Evolutionary conservation across 2,888 invertebrate genomes (phyloP).

Genomic region (Acronicta psi): DNA sequence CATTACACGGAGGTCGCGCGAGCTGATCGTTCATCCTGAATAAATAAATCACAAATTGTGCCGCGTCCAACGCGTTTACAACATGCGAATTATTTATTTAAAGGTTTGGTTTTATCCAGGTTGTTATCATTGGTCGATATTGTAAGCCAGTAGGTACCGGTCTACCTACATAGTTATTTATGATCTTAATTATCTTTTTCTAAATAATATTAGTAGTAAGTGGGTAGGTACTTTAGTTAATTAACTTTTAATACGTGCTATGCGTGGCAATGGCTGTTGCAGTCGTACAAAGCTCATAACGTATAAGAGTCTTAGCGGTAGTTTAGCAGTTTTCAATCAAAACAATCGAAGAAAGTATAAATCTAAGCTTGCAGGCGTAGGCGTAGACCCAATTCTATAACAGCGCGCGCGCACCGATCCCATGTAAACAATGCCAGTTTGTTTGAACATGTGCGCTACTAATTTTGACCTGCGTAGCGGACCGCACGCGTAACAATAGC

Average conservation of each 20-base stretch:
- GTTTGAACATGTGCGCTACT: conserved; percentile 88
- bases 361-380: conserved; percentile 47
- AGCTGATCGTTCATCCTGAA: conserved; percentile 65
- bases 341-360: conserved; percentile 38
- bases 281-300: not conserved
- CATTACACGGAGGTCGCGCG: conserved; percentile 66
- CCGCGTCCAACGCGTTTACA: conserved; percentile 61
- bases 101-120: conserved; percentile 23
- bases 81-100: conserved; percentile 61
- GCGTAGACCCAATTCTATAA: conserved; percentile 59
- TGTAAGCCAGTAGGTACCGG: too few relatives aligned
- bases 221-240: too few relatives aligned
- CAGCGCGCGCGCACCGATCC: conserved; percentile 60
- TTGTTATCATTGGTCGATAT: conserved; percentile 12
- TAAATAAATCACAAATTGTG: conserved; percentile 67
- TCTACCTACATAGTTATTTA: not conserved
- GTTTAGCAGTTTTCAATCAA: conserved; percentile 17
- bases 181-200: not conserved
- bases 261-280: not conserved
- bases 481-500: conserved; percentile 83
- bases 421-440: conserved; percentile 84
- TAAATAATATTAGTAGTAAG: too few relatives aligned
- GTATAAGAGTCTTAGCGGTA: not conserved
- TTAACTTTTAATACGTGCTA: too few relatives aligned
- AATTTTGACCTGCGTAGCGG: conserved; percentile 83